These are phyloP conservation scores for Amblyraja radiata DNA, from an alignment of 2,797 vertebrate species.

Conservation along the genomic window DNA sequence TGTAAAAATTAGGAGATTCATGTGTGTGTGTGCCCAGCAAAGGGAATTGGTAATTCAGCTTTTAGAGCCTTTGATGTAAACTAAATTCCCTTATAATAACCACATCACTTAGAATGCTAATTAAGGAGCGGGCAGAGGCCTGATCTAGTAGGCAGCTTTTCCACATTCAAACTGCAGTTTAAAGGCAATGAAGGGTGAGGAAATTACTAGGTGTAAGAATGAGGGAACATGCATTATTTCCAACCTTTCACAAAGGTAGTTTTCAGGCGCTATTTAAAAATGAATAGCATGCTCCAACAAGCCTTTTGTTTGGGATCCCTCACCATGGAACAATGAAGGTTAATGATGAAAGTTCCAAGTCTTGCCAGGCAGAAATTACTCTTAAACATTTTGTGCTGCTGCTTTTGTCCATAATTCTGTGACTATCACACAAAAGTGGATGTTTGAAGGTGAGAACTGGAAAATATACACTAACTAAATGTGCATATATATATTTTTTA, in stretches of 20 bases:
- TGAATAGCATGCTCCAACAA: constrained; percentile 38
- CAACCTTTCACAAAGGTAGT: constrained; percentile 37
- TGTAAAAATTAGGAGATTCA: constrained; percentile 43
- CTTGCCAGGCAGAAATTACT: constrained; percentile 11
- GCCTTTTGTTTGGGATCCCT: constrained; percentile 16
- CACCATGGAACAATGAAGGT: constrained; percentile 17
- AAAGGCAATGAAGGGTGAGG: constrained; percentile 34
- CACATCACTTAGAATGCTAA: constrained; percentile 51
- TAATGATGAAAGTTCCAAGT: background rate
- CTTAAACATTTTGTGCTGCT: constrained; percentile 3
- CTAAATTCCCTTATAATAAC: constrained; percentile 46
- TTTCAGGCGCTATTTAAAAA: constrained; percentile 22
- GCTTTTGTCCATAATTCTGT: constrained; percentile 4
- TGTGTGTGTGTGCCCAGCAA: constrained; percentile 52
- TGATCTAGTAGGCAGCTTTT: constrained; percentile 43
- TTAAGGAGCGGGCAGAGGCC: constrained; percentile 45
- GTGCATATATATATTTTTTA: constrained; percentile 50
- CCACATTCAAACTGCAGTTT: background rate
- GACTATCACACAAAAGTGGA: background rate
- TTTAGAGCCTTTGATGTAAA: constrained; percentile 52
- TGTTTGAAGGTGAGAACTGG: constrained; percentile 43
- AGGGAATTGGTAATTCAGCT: constrained; percentile 47
- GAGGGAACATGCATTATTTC: constrained; percentile 25
- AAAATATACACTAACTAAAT: constrained; percentile 34
- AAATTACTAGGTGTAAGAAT: constrained; percentile 32